These are phyloP conservation scores for rat (Rattus norvegicus) DNA, from an alignment of 2,113 vertebrate species.

Conservation along the genomic window DNA sequence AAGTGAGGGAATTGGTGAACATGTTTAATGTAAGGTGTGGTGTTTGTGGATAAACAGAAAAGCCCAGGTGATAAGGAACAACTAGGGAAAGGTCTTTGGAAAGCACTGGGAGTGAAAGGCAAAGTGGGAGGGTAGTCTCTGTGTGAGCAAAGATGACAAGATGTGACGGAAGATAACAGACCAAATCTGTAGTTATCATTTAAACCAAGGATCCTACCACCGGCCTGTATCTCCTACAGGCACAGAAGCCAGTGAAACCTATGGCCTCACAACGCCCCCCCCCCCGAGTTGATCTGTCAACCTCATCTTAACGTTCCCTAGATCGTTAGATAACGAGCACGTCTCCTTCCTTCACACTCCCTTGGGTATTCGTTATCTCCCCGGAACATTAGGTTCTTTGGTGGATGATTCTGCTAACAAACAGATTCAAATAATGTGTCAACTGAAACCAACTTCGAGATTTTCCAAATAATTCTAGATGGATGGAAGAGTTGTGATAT, in stretches of 20 bases:
- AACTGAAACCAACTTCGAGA: conserved; percentile 10
- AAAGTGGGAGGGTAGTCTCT: background rate
- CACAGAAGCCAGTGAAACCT: background rate
- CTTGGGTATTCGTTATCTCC: background rate
- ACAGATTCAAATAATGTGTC: background rate
- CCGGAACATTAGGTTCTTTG: background rate
- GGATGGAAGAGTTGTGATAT: background rate
- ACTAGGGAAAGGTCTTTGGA: background rate
- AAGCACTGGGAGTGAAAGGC: background rate
- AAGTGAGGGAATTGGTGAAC: background rate
- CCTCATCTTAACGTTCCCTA: background rate
- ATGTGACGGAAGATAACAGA: background rate
- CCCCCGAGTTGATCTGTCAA: background rate
- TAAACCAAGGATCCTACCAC: background rate
- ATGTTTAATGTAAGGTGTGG: background rate
- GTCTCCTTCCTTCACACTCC: background rate
- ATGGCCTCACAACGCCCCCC: background rate
- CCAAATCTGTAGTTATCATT: background rate
- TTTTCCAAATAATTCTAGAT: background rate
- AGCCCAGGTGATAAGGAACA: background rate
- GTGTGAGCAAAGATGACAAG: background rate
- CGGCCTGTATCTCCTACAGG: background rate
- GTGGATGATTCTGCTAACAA: background rate
- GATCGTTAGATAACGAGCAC: background rate
- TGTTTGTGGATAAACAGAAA: background rate